These are phyloP conservation scores for Noctilio leporinus DNA, from an alignment of 2,113 vertebrate species.

Conservation along the genomic window DNA sequence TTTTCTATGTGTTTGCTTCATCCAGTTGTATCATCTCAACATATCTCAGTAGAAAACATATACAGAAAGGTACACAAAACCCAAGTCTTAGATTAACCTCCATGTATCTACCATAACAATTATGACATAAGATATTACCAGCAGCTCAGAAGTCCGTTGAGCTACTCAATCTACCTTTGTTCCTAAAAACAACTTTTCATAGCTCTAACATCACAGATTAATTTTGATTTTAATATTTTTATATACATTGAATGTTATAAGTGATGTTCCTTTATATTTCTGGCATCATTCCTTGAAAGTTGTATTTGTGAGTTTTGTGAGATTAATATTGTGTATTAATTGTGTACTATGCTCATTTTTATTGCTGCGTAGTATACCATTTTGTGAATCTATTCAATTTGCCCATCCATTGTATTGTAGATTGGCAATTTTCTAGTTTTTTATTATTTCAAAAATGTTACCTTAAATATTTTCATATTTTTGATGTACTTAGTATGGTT, in stretches of 20 bases:
- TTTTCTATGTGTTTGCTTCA: not conserved
- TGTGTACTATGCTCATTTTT: not conserved
- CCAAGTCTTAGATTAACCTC: not conserved
- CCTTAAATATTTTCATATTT: not conserved
- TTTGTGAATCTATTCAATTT: not conserved
- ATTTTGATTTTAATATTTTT: not conserved
- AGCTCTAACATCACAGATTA: not conserved
- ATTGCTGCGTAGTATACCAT: not conserved
- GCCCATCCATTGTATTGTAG: not conserved
- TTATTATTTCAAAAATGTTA: not conserved
- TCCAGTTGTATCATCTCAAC: not conserved
- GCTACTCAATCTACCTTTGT: not conserved
- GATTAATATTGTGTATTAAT: not conserved
- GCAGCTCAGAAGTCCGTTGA: not conserved
- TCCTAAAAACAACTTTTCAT: not conserved
- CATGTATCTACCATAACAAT: too few relatives aligned
- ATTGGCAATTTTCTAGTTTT: not conserved
- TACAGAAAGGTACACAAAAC: not conserved
- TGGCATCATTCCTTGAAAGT: not conserved
- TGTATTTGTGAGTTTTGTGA: not conserved
- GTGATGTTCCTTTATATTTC: not conserved
- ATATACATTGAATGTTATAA: not conserved
- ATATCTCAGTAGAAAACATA: not conserved
- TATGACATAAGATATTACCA: not conserved
- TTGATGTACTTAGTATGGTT: not conserved